A percentile compares a stretch with the other conserved stretches of the same genome.
Conservation (phyloP, 2,888 invertebrate species). For the Deroplatys truncata region DNA sequence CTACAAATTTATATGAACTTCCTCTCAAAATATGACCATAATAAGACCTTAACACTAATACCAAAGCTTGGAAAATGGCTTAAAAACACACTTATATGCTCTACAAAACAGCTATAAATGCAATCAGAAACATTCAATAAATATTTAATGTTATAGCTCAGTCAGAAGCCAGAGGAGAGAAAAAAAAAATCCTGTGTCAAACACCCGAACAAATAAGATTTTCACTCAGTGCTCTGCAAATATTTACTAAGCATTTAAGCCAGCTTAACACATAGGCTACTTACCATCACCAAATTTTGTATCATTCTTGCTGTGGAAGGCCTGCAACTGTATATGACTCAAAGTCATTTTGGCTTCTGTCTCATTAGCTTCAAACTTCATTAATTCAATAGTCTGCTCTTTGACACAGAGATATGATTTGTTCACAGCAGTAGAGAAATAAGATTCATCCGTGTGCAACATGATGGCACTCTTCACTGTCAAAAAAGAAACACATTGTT, state of each 20-base stretch:
- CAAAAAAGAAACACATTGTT: slow-evolving; percentile 26
- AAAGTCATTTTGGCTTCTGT: slow-evolving; percentile 53
- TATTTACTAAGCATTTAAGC: not conserved
- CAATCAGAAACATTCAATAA: too few species aligned
- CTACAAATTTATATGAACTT: too few species aligned
- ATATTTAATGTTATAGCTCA: too few species aligned
- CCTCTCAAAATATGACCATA: too few species aligned
- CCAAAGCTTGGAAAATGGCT: too few species aligned
- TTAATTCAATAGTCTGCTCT: slow-evolving; percentile 55
- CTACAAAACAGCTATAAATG: too few species aligned
- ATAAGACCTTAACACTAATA: too few species aligned
- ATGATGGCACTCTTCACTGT: slow-evolving; percentile 41
- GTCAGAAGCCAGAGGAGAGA: too few species aligned
- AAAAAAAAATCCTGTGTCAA: too few species aligned
- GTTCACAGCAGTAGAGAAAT: slow-evolving; percentile 57
- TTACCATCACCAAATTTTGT: slow-evolving; percentile 61
- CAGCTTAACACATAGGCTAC: slow-evolving; percentile 28
- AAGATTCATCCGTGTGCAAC: slow-evolving; percentile 48
- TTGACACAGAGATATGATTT: slow-evolving; percentile 72
- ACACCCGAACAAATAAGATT: too few species aligned
- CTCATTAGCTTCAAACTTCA: slow-evolving; percentile 39
- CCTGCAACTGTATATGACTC: slow-evolving; percentile 66
- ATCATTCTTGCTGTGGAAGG: slow-evolving; percentile 57
- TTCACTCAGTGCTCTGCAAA: too few species aligned
- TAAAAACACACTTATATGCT: too few species aligned